Base-by-base conservation (phyloP, 2,797 vertebrate species). In the Limosa lapponica region DNA sequence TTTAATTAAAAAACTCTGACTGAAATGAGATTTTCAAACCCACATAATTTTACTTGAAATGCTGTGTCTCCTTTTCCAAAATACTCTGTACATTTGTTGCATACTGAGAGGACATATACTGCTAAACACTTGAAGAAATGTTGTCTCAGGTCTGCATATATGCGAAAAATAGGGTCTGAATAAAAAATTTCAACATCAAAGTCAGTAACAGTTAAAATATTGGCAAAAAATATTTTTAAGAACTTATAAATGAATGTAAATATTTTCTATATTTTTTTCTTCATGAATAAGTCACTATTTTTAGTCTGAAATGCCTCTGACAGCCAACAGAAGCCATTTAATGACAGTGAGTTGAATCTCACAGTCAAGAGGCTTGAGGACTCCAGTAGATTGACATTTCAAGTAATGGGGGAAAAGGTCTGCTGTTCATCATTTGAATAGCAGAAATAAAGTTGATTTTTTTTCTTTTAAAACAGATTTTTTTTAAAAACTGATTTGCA, bases 1-100 rank as follows among this genome's bases (percentile, higher is more conserved):
- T 91, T 95, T 91, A 82, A 94, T 93, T 92, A 91, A 95, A 95
- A 91, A 93, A 11, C 55, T 55, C 71, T 48, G 69, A 67, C 49
- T 70, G 36, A 73, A 85, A 72, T 48, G 30, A 77, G 78, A 66
- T 70, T 91, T 95, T 93, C 52, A 91, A 77, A 41, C 32, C 16
- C 32, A 77, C 12, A 30, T 62, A 51, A 55, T 66, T 81, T 93
- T 43, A 36, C 55, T 79, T 28, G 12, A 51, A 79, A 51, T 34
- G 11, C 43, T 61, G 1, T 16, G n/a, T 59, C 67, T 82, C 14
- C 7, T 92, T 86, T 90, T 87, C 55, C 55, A 48, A 8, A n/a
- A 48, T 37, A 10, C 14, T 37, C 41, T 28, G 39, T 46, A 22
- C 54, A 28, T 79, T 79, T 77, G 32, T 55, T 66, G 59, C 28